A percentile compares a stretch with the other conserved stretches of the same genome.
Conservation (phyloP, 1,140 invertebrate genomes). For the Conus ventricosus region DNA sequence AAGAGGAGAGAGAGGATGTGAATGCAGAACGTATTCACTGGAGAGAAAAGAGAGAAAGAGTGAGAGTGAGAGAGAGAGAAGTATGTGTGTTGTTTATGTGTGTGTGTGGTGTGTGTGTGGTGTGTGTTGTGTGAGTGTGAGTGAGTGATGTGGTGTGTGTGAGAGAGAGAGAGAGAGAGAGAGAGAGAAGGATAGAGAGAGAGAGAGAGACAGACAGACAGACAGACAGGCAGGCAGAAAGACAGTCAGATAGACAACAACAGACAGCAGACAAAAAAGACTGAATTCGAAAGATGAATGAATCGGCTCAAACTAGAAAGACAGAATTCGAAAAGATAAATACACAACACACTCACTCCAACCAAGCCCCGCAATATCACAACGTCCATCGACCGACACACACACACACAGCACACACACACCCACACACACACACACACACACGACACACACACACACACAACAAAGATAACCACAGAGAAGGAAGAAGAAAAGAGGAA, state of each 20-base stretch:
- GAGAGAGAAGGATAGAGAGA: constrained; percentile 27
- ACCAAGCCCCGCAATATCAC: no score
- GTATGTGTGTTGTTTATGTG: no score
- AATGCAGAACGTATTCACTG: no score
- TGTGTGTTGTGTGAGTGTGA: no score
- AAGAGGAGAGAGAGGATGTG: not conserved
- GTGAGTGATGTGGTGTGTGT: no score
- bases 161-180: constrained; percentile 12
- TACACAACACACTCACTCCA: not conserved
- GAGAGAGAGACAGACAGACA: not conserved
- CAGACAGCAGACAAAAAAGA: constrained; percentile 10
- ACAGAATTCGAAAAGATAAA: not conserved
- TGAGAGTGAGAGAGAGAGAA: constrained; percentile 25
- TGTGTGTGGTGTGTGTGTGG: no score
- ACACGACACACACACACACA: no score
- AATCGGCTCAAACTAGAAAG: not conserved
- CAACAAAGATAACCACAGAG: no score
- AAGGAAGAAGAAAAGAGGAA: no score
- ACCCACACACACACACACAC: no score
- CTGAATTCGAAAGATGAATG: not conserved
- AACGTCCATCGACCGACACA: no score
- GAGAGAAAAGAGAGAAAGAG: not conserved
- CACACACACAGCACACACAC: no score
- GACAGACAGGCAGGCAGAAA: not conserved
- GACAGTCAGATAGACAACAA: not conserved